Evolutionary conservation across 2,797 vertebrate genomes (phyloP), one percentile per base, ranked within the genome.

Genomic region (Manis javanica): DNA sequence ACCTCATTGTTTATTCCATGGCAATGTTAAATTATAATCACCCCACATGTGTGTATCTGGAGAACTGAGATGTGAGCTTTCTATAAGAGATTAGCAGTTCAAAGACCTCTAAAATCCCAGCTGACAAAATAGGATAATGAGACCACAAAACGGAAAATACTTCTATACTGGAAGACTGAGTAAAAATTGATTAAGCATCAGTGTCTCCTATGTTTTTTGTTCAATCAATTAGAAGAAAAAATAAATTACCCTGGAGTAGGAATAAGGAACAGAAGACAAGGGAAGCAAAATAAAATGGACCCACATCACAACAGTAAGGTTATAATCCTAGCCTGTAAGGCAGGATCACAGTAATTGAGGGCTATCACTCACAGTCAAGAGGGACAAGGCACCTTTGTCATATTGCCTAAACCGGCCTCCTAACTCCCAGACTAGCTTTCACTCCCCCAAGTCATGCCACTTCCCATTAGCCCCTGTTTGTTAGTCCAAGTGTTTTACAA

Each of bases 401-500:
- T 4, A 14, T 26, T 34, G 3, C 46, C 34, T 51, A 1, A 3
- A 1, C 19, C 6, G 10, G 55, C 2, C 53, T 86, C 7, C n/a
- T 66, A 7, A 37, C 49, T 86, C 63, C 61, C 69, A 81, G 6
- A 4, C 21, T n/a, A 59, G 14, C 1, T 66, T 34, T 75, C 12
- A 7, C 9, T 42, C 51, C 59, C 55, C 37, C 64, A 51, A 61
- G 13, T 37, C 42, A 16, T n/a, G 59, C 3, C 68, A 72, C 31
- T 85, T 92, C 16, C 23, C n/a, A 46, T 77, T 69, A 91, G 51
- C 19, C 3, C 24, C 24, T 69, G 23, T 57, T 89, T 94, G 8
- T 57, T 26, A 87, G 63, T 51, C 31, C 90, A 61, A 49, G 11
- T 59, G 59, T 51, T 94, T 90, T 91, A 89, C 39, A 68, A 79